Evolutionary conservation across 2,797 vertebrate genomes (phyloP).

Genomic region (Lacerta bilineata): DNA sequence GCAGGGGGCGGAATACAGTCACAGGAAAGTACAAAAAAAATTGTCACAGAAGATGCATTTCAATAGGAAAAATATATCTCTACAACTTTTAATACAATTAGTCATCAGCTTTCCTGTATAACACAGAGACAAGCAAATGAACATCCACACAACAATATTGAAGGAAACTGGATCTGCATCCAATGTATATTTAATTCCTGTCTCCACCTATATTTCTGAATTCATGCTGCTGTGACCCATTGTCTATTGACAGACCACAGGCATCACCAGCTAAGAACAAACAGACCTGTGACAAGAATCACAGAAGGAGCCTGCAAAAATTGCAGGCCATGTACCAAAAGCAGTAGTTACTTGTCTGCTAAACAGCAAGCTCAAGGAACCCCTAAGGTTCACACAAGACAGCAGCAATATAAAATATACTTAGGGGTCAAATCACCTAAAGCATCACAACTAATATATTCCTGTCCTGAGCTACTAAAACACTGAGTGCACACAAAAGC

Average conservation of each 20-base stretch:
- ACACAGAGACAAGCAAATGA: conserved; percentile 17
- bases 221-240: not conserved
- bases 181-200: not conserved
- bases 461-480: not conserved
- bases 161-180: not conserved
- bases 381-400: not conserved
- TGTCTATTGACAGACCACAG: not conserved
- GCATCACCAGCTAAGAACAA: not conserved
- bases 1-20: too few relatives aligned
- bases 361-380: not conserved
- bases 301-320: not conserved
- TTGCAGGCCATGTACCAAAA: not conserved
- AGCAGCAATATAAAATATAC: not conserved
- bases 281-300: not conserved
- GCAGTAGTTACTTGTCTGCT: not conserved
- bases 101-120: conserved; percentile 52
- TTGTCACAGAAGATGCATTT: not conserved
- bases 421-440: too few relatives aligned
- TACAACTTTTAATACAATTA: conserved; percentile 36
- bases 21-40: not conserved
- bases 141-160: not conserved
- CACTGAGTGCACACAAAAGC: not conserved
- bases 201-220: not conserved
- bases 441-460: not conserved
- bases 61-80: conserved; percentile 41